These are phyloP conservation scores for Acromyrmex echinatior DNA, from an alignment of 1,140 invertebrate species.

Conservation along the genomic window DNA sequence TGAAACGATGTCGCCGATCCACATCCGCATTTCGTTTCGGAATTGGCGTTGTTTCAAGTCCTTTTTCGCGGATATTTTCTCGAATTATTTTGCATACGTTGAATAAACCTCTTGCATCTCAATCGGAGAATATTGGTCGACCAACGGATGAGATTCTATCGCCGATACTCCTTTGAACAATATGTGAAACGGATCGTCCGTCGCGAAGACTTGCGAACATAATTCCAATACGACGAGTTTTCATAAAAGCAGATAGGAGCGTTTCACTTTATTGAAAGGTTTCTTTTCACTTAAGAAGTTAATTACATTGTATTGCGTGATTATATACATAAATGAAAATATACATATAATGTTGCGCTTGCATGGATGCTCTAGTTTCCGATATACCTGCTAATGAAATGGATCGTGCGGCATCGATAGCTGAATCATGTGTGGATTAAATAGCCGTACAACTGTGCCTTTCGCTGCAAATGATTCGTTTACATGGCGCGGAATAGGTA, in stretches of 20 bases:
- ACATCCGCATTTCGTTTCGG: slow-evolving; percentile 30
- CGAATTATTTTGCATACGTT: slow-evolving; percentile 44
- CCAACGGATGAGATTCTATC: neutral
- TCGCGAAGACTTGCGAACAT: neutral
- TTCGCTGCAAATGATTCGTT: slow-evolving; percentile 61
- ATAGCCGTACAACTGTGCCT: slow-evolving; percentile 46
- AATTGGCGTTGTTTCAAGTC: slow-evolving; percentile 57
- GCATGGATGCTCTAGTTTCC: slow-evolving; percentile 58
- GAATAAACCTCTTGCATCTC: slow-evolving; percentile 30
- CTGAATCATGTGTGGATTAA: slow-evolving; percentile 60
- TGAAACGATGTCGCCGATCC: slow-evolving; percentile 45
- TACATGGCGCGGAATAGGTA: slow-evolving; percentile 20
- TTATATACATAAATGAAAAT: slow-evolving; percentile 2
- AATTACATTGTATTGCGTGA: neutral
- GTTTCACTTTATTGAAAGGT: neutral
- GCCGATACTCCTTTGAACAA: slow-evolving; percentile 18
- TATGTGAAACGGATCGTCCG: slow-evolving; percentile 31
- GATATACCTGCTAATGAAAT: slow-evolving; percentile 52
- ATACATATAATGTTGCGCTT: slow-evolving; percentile 4
- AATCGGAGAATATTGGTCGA: slow-evolving; percentile 27
- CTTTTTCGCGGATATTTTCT: slow-evolving; percentile 43
- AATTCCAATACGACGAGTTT: neutral
- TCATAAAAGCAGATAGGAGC: neutral
- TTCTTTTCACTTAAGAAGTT: neutral
- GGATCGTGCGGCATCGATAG: slow-evolving; percentile 25